Evolutionary conservation across 53 echinoderm and acorn worm species (phyloP), one percentile per base, ranked within the genome.

Genomic region (Pentamera pediparva): DNA sequence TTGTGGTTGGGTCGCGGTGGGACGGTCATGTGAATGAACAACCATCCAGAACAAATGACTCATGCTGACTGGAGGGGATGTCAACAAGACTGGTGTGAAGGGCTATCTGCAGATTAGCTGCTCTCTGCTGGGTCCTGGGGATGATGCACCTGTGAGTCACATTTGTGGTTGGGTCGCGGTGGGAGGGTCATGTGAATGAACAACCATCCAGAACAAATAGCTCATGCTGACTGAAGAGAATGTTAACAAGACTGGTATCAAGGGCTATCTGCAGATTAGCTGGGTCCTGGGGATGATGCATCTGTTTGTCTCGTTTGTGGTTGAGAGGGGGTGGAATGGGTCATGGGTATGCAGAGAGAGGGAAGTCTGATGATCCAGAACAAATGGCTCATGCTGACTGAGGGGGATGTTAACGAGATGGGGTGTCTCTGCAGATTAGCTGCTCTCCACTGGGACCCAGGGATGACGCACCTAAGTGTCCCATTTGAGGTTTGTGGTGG

Each of bases 301-400:
- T 82, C 93, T 32, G 93, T 93, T 82, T 67, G 89, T 85, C 20
- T n/a, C 11, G 15, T 47, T 22, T 71, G 2, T 59, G 21, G 21
- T n/a, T n/a, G n/a, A n/a, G n/a, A n/a, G n/a, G 89, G 85, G 17
- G 92, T 79, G 70, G 89, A 89, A 76, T 88, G 92, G 35, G 88
- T 89, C 61, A 35, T 92, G 4, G 62, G 75, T 6, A 81, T 80
- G 76, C 82, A 85, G 64, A 76, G 84, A 54, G 61, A 78, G n/a
- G n/a, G n/a, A n/a, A n/a, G n/a, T n/a, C n/a, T n/a, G n/a, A n/a
- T n/a, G 8, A 83, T 89, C 39, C 75, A 75, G 37, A 98, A 98
- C 83, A 98, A 98, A 47, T 98, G 98, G 98, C 86, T 98, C 0
- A 87, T 98, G 24, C 64, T 98, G 69, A 89, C 98, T 19, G 59